Evolutionary conservation across 1,140 invertebrate genomes (phyloP), one percentile per base, ranked within the genome.

Genomic region (Hypothenemus hampei): DNA sequence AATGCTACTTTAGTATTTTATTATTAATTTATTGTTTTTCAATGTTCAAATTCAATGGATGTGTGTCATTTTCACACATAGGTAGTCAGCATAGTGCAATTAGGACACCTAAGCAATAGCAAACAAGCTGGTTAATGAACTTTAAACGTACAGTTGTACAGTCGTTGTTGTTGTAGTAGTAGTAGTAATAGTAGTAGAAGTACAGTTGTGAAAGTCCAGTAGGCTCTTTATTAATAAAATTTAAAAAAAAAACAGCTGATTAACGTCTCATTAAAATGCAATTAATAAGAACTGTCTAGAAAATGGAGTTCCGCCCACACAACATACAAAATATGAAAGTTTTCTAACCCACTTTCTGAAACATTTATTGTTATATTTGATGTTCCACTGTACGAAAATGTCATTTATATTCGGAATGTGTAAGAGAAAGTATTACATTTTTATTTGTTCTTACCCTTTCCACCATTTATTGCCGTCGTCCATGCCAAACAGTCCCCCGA

Each of bases 401-500:
- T 31, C 10, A n/a, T 47, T 37, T 3, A 10, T 16, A n/a, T n/a
- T n/a, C n/a, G n/a, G n/a, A n/a, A n/a, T n/a, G n/a, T n/a, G n/a
- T 13, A 13, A 16, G 31, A 15, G 26, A 59, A 52, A 37, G 5
- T 37, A 2, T 37, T 37, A 37, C 8, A 37, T 16, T 29, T 3
- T 16, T 16, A 37, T 37, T n/a, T 37, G 8, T 37, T 16, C 74
- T 75, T 60, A 77, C 75, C 75, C 75, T 60, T 77, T 75, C 68
- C 68, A 71, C 75, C 75, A 77, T 52, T 71, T 74, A 48, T 72
- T 67, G 19, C 57, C 39, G 1, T 62, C 60, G 15, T 51, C 33
- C 13, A 58, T 19, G 4, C 60, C 58, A 26, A 67, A 63, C 45
- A 66, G 58, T 43, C 65, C 65, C 10, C 60, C 61, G 10, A 65